Evolutionary conservation across 2,797 vertebrate genomes (phyloP).

Genomic region (Scolopax rusticola): DNA sequence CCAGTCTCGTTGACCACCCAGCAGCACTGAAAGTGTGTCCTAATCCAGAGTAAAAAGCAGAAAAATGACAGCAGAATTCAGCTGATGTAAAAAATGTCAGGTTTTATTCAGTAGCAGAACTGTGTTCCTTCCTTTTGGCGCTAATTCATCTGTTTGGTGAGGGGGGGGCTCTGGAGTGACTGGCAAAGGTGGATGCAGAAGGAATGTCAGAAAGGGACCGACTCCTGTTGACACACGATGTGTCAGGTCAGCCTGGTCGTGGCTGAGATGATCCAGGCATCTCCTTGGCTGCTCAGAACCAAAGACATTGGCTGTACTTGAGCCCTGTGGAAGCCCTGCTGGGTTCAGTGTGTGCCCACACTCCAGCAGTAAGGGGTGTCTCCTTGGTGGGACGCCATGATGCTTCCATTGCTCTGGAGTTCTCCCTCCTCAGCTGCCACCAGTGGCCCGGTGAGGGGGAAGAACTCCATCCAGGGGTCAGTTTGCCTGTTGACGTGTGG

Average conservation of each 20-base stretch:
- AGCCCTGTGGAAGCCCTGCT: not conserved
- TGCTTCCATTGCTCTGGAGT: not conserved
- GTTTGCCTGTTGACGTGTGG: not conserved
- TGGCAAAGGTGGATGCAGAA: not conserved
- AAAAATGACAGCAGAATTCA: not conserved
- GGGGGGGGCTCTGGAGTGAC: not conserved
- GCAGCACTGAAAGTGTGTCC: not conserved
- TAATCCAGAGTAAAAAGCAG: not conserved
- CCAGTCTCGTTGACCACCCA: not conserved
- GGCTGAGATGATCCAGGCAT: not conserved
- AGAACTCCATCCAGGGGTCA: rapidly evolving
- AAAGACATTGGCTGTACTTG: not conserved
- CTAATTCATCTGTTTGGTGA: not conserved
- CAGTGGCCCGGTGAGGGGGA: rapidly evolving
- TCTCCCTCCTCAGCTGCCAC: not conserved
- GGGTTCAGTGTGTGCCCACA: not conserved
- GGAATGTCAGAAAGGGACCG: not conserved
- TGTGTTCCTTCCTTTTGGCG: not conserved
- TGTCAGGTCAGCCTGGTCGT: not conserved
- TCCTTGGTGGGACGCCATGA: not conserved
- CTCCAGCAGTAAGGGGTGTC: no score
- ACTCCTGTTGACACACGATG: not conserved
- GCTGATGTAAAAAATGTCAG: not conserved
- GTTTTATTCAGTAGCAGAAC: conserved; percentile 1
- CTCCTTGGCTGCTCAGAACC: not conserved